phyloP scores from a whole-genome alignment of 2,797 vertebrate genomes.

The Bovichtus variegatus region DNA sequence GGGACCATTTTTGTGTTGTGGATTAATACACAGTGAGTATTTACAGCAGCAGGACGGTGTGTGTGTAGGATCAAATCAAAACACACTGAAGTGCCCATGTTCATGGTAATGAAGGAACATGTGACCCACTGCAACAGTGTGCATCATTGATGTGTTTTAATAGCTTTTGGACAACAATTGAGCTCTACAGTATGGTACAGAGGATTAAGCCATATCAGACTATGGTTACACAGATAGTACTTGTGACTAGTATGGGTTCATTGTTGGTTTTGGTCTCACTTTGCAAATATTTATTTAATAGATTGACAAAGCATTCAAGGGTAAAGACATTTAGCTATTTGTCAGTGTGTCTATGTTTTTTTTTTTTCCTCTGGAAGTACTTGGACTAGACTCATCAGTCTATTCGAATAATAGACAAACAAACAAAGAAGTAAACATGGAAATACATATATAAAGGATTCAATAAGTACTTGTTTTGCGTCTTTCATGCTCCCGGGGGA shows the following conservation, averaged over 20 bases:
- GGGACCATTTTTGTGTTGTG: not conserved
- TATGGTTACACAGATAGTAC: not conserved
- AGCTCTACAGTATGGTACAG: not conserved
- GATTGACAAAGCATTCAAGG: too few relatives aligned
- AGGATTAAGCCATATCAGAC: not conserved
- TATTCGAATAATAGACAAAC: conserved; percentile 11
- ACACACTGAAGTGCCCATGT: not conserved
- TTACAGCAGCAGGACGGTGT: not conserved
- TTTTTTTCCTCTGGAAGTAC: too few relatives aligned
- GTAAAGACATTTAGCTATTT: too few relatives aligned
- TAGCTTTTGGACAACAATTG: not conserved
- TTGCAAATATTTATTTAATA: too few relatives aligned
- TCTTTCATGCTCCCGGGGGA: conserved; percentile 18
- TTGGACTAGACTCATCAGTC: conserved; percentile 12
- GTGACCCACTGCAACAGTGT: not conserved
- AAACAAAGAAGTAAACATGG: conserved; percentile 34
- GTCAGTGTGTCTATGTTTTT: too few relatives aligned
- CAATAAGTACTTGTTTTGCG: conserved; percentile 48
- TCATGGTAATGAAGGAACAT: conserved; percentile 14
- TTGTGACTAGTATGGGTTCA: not conserved
- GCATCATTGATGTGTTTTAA: conserved; percentile 5
- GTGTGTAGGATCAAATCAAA: conserved; percentile 4
- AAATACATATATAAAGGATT: conserved; percentile 47
- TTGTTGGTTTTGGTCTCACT: not conserved
- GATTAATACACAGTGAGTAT: conserved; percentile 3